Base-by-base conservation (phyloP, 2,797 vertebrate genomes). In the Myotis findleyi region DNA sequence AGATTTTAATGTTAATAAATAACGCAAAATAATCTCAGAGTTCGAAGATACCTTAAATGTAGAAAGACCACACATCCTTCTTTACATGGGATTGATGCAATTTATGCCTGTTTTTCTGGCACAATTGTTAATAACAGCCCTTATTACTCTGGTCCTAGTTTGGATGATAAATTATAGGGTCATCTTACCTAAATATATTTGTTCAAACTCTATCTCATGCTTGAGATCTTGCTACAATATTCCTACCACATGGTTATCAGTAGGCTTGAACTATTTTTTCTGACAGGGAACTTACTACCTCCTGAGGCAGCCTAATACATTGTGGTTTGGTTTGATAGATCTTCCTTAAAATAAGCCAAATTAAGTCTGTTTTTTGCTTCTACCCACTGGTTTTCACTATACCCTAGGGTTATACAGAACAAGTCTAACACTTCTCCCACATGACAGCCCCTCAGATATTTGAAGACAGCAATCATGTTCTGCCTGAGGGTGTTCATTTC, bases 401-500 rank as follows among this genome's bases (percentile, higher is more conserved):
- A 86, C 30, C 71, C 59, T 76, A 84, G 66, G 79, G 87, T 90
- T 81, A 81, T 73, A 89, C 0, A 81, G 57, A 92, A 72, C 30
- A 77, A 33, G 51, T 51, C 79, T 81, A 55, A 68, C 18, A 14
- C 68, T 95, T 93, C 72, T 89, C 27, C 66, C 76, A 62, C 75
- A 84, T 87, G 86, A 84, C 47, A 94, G 53, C 62, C 62, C 59
- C 93, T 94, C 53, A 57, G 49, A 93, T 92, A 95, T 91, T 89
- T 81, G 83, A 96, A 90, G 90, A 69, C 64, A 88, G 25, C n/a
- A 53, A 69, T 91, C 75, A 27, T 57, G 55, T 84, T 51, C 79
- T 84, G 75, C 95, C 82, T 23, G 23, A 91, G 79, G 93, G 89
- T 64, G 30, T 79, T 96, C 76, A 93, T 97, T 96, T 89, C 79